Evolutionary conservation across 2,113 vertebrate species (phyloP), one percentile per base, ranked within the genome.

Genomic region (Cyphomyrus plagiostoma): DNA sequence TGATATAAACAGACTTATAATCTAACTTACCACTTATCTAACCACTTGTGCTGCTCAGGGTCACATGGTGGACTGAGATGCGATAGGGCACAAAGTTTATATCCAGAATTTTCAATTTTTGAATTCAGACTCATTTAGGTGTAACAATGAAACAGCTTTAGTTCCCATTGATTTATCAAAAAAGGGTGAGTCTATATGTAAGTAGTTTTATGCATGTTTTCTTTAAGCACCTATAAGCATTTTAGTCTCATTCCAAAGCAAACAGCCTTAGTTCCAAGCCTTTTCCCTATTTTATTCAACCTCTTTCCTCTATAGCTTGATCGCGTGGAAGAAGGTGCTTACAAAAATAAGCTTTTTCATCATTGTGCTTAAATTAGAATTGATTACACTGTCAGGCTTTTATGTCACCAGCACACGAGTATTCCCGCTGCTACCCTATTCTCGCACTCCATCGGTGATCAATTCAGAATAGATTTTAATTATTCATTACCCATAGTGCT

Each of bases 401-500:
- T 87, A 87, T 87, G 85, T 87, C 50, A 56, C 49, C 19, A 26
- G 50, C 85, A 50, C 30, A 35, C 30, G 17, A 87, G 2, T 17
- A 30, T 30, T 56, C 85, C 85, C 50, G 5, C 23, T 30, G 7
- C 45, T 52, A 87, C 30, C n/a, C 26, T 87, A 39, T 35, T 53
- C 85, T 52, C 26, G 26, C 50, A 56, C 66, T 26, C 86, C 49
- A 87, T 42, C 83, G 87, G 13, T 48, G 52, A 82, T 88, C 49
- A 50, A 90, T 88, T 88, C 45, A 9, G 42, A 83, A 58, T n/a
- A 88, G 50, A 42, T 52, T 80, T 90, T 77, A 90, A 90, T 88
- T 77, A 88, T 88, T 90, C 70, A 88, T 84, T 70, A 88, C 53
- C 39, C 42, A 48, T n/a, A 83, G n/a, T 48, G 89, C 74, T 88